These are phyloP conservation scores for Dinocampus coccinellae DNA, from an alignment of 2,888 invertebrate genomes.

Conservation along the genomic window DNA sequence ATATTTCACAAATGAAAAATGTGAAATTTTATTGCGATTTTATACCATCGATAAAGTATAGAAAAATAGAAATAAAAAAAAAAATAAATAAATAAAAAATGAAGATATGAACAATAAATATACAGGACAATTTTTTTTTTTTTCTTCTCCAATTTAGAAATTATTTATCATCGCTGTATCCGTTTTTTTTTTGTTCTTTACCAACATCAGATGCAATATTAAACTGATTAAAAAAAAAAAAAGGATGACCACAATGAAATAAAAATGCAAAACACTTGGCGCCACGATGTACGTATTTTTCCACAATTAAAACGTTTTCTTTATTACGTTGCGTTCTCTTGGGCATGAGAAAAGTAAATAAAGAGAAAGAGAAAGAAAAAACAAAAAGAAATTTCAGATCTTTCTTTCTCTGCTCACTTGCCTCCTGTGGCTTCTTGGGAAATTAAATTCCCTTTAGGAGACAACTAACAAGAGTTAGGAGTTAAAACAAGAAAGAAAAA, in stretches of 20 bases:
- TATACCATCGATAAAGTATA: neutral
- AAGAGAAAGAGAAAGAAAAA: no score
- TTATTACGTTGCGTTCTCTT: conserved; percentile 40
- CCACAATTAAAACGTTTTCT: conserved; percentile 50
- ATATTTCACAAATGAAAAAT: neutral
- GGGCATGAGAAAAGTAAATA: conserved; percentile 8
- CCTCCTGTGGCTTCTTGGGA: conserved; percentile 41
- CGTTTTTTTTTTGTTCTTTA: no score
- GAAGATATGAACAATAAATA: no score
- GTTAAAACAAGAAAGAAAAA: no score
- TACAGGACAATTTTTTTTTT: no score
- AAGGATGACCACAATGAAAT: conserved; percentile 24
- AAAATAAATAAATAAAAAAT: no score
- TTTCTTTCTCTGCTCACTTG: conserved; percentile 17
- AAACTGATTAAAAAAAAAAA: conserved; percentile 16
- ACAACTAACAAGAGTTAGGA: neutral
- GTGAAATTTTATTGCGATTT: neutral
- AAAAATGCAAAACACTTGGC: conserved; percentile 20
- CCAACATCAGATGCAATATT: no score
- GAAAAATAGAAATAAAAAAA: neutral
- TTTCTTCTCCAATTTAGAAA: no score
- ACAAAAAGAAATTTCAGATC: conserved; percentile 35
- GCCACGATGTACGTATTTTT: conserved; percentile 38
- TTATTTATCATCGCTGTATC: neutral
- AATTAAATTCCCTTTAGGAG: conserved; percentile 51